Percentiles rank a stretch among this genome's conserved stretches.
Conservation (phyloP, 2,888 invertebrate genomes). For the Nebria salina region DNA sequence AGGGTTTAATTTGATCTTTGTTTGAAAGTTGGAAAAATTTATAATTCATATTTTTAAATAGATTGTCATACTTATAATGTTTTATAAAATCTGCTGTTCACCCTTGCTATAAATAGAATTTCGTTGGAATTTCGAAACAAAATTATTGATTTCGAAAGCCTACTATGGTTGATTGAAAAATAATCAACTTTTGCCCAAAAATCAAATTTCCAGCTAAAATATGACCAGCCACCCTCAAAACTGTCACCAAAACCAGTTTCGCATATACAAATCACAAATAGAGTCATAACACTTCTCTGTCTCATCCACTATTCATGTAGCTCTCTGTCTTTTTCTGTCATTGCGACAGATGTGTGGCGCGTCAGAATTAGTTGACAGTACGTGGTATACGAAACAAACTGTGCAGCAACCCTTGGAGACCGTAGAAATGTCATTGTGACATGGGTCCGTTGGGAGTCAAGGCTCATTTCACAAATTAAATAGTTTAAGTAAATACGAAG, state of each 20-base stretch:
- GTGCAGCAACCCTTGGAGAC: not conserved
- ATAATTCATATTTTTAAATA: no score
- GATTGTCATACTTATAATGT: no score
- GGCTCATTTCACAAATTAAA: constrained; percentile 43
- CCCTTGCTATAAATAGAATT: no score
- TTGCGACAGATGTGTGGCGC: constrained; percentile 30
- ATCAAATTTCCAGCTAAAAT: constrained; percentile 20
- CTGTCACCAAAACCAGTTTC: constrained; percentile 23
- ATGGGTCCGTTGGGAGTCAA: constrained; percentile 28
- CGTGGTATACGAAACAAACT: not conserved
- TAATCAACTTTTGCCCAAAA: not conserved
- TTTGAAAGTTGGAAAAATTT: no score
- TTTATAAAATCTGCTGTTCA: no score
- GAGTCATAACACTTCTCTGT: constrained; percentile 15
- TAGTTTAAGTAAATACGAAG: constrained; percentile 40
- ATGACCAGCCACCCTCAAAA: not conserved
- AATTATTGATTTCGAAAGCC: no score
- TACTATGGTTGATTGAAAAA: no score
- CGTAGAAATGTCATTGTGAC: constrained; percentile 28
- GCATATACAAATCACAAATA: constrained; percentile 30
- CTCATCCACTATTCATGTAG: not conserved
- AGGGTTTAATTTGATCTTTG: not conserved
- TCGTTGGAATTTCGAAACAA: no score
- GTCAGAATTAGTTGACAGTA: constrained; percentile 26
- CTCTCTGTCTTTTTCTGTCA: constrained; percentile 3